Conservation (phyloP, 2,113 vertebrate species). For the Myotis lucifugus region DNA sequence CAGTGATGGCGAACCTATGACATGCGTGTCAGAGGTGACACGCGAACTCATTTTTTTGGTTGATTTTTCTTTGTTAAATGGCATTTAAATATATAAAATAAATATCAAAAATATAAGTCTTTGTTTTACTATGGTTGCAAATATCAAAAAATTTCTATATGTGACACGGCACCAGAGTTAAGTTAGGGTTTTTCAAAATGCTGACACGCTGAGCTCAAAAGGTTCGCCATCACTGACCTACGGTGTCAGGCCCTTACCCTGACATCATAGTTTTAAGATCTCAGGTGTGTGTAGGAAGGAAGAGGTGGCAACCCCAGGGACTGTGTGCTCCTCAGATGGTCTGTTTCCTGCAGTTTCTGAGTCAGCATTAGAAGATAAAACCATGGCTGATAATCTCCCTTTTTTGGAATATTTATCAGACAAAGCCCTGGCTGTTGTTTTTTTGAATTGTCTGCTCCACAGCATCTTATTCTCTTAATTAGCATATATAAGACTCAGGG, state of each 20-base stretch:
- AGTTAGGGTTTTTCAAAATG: too few relatives aligned
- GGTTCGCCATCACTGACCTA: too few relatives aligned
- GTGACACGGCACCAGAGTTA: too few relatives aligned
- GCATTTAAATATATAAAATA: too few relatives aligned
- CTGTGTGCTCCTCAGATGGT: not conserved
- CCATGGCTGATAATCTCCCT: conserved; percentile 33
- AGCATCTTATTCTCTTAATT: conserved; percentile 73
- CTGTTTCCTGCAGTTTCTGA: not conserved
- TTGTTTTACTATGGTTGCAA: too few relatives aligned
- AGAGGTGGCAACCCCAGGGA: not conserved
- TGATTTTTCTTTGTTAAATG: too few relatives aligned
- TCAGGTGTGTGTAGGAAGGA: not conserved
- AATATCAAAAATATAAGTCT: too few relatives aligned
- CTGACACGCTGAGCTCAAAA: too few relatives aligned
- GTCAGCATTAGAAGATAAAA: not conserved
- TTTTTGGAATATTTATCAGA: conserved; percentile 49
- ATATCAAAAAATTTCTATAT: too few relatives aligned
- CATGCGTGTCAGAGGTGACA: too few relatives aligned
- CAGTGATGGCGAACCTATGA: too few relatives aligned
- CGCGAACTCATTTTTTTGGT: too few relatives aligned
- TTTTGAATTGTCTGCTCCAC: conserved; percentile 50
- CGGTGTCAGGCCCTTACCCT: not conserved
- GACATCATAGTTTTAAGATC: not conserved
- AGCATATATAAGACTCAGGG: conserved; percentile 57
- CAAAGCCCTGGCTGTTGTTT: conserved; percentile 38